These are phyloP conservation scores for Eutrigla gurnardus DNA, from an alignment of 2,797 vertebrate genomes.

Conservation along the genomic window DNA sequence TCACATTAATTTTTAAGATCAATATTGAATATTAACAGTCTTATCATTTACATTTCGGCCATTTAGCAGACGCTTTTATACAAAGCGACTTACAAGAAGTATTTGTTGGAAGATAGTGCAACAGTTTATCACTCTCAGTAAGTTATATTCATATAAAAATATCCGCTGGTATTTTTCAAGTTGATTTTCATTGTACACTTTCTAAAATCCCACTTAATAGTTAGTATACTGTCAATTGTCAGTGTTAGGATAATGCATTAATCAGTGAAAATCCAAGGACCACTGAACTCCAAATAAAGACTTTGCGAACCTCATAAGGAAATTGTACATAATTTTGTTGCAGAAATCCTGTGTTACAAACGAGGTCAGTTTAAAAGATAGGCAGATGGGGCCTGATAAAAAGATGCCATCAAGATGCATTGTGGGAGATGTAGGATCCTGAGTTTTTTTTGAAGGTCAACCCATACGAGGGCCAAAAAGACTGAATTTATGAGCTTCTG, in stretches of 20 bases:
- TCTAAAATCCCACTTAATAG: neutral
- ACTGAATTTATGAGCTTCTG: too few relatives aligned
- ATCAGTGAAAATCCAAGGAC: neutral
- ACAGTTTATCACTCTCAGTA: neutral
- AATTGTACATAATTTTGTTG: neutral
- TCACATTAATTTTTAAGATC: neutral
- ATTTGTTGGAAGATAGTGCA: too few relatives aligned
- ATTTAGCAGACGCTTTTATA: too few relatives aligned
- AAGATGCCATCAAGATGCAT: neutral
- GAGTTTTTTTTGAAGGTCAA: neutral
- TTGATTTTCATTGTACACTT: neutral
- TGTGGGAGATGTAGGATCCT: constrained; percentile 13
- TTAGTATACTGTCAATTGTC: neutral
- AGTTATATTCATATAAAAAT: neutral
- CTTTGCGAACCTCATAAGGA: neutral
- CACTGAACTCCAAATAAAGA: neutral
- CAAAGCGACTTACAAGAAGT: too few relatives aligned
- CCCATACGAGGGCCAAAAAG: neutral
- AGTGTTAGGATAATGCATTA: neutral
- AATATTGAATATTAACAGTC: neutral
- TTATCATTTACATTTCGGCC: too few relatives aligned
- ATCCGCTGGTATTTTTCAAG: neutral
- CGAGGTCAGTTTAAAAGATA: neutral
- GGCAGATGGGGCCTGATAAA: neutral
- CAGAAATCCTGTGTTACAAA: neutral